Evolutionary conservation across 2,888 invertebrate genomes (phyloP), one percentile per base, ranked within the genome.

Genomic region (Lysandra bellargus): DNA sequence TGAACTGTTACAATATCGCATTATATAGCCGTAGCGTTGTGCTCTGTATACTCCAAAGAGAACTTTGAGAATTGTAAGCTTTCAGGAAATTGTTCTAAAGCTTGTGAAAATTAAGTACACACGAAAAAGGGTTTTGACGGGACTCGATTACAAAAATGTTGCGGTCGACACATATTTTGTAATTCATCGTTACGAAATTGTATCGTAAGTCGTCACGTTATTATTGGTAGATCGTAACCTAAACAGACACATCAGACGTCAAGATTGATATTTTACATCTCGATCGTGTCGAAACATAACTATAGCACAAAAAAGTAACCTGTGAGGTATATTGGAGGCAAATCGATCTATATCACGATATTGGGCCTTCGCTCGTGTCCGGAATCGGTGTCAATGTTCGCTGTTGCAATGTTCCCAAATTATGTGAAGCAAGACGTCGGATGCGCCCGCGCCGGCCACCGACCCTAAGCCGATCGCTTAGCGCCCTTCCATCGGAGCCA

Each of bases 351-450:
- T 69, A 37, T 69, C 69, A 69, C 69, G 86, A 90, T 89, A 83
- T 83, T 81, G 82, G 86, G 88, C 85, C 85, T 87, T 88, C 87
- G 88, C 90, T 88, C 88, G 89, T 90, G 89, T 89, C 88, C 89
- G 87, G 91, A 89, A 93, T 92, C 88, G 92, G 92, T 93, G 94
- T 94, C 94, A 94, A 92, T 92, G 94, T 87, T 93, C 93, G 92
- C 93, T 93, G 93, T 93, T 92, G 92, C 92, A 92, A 86, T 91
- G 92, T 91, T 92, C 93, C 92, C 90, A 93, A 92, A 93, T 92
- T 87, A 90, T 91, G 91, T 94, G 93, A 89, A 85, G 93, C 90
- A 93, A 94, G 69, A 69, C 87, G 86, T 75, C 84, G 85, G 80
- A 82, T 81, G 81, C 81, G 80, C 81, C 83, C 85, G 87, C 85